These are phyloP conservation scores for Vannuccia rotundouncinata DNA, from an alignment of 2,888 invertebrate species.

Conservation along the genomic window DNA sequence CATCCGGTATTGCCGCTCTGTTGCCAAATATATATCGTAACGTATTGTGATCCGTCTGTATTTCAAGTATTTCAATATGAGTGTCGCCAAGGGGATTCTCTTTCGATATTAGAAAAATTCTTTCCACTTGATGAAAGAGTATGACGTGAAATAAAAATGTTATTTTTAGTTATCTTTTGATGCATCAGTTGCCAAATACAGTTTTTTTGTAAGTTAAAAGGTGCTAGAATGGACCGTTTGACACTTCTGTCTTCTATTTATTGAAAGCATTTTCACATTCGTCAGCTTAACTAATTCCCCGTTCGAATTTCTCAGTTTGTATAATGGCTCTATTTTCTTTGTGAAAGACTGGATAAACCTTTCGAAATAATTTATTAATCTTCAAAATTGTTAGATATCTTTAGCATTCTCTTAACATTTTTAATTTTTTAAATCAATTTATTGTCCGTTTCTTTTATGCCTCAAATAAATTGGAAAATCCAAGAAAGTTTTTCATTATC, in stretches of 20 bases:
- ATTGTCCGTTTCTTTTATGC: neutral
- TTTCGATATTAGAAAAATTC: neutral
- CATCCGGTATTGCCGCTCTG: neutral
- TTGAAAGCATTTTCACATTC: constrained; percentile 2
- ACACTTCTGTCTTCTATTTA: constrained; percentile 6
- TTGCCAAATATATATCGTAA: neutral
- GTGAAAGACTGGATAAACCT: constrained; percentile 18
- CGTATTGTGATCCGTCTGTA: neutral
- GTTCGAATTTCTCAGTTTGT: constrained; percentile 17
- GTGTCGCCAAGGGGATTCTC: neutral
- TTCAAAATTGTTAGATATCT: neutral
- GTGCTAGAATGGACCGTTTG: neutral
- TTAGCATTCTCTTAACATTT: neutral
- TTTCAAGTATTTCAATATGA: neutral
- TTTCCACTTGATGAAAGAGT: neutral
- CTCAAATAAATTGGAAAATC: neutral
- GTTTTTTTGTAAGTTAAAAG: neutral
- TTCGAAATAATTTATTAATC: constrained; percentile 19
- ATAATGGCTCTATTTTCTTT: constrained; percentile 17
- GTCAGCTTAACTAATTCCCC: neutral
- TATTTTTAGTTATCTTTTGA: neutral
- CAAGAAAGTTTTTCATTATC: constrained; percentile 3
- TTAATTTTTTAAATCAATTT: neutral
- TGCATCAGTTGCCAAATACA: neutral
- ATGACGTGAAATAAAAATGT: neutral